A percentile compares a stretch with the other conserved stretches of the same genome.
These are phyloP conservation scores for Ptychodera flava DNA, from an alignment of 35 echinoderm and acorn worm genomes.

Conservation along the genomic window DNA sequence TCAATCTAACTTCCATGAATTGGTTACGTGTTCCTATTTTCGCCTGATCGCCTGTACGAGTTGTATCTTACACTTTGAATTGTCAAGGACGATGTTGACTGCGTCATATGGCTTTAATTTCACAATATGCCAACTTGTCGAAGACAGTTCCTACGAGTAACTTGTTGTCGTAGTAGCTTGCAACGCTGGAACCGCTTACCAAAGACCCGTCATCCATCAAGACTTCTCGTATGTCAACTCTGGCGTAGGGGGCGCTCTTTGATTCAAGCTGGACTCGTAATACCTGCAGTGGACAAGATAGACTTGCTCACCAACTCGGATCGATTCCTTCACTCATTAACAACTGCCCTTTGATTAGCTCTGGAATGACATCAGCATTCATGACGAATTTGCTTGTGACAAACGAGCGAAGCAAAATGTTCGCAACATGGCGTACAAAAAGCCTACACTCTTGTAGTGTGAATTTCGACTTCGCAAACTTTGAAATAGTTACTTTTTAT, in stretches of 20 bases:
- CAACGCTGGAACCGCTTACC: not conserved
- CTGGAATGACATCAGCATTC: not conserved
- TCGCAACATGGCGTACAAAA: no score
- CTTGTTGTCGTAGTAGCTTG: not conserved
- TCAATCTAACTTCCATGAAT: not conserved
- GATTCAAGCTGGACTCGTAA: not conserved
- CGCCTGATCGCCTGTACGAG: not conserved
- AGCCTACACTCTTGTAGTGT: not conserved
- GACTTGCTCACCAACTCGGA: no score
- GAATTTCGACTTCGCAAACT: not conserved
- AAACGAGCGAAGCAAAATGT: not conserved
- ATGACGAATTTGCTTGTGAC: not conserved
- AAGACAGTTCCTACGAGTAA: slow-evolving; percentile 3
- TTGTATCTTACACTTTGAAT: not conserved
- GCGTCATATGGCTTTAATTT: slow-evolving; percentile 3
- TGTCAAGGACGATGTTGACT: no score
- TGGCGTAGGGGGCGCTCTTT: not conserved
- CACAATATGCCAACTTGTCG: slow-evolving; percentile 13
- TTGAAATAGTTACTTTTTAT: not conserved
- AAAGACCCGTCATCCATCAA: slow-evolving; percentile 3
- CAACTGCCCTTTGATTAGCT: no score
- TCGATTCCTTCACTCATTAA: no score
- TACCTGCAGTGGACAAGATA: not conserved
- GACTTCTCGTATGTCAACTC: slow-evolving; percentile 4
- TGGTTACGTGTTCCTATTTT: not conserved